Evolutionary conservation across 2,113 vertebrate species (phyloP).

Genomic region (Puntigrus tetrazona): DNA sequence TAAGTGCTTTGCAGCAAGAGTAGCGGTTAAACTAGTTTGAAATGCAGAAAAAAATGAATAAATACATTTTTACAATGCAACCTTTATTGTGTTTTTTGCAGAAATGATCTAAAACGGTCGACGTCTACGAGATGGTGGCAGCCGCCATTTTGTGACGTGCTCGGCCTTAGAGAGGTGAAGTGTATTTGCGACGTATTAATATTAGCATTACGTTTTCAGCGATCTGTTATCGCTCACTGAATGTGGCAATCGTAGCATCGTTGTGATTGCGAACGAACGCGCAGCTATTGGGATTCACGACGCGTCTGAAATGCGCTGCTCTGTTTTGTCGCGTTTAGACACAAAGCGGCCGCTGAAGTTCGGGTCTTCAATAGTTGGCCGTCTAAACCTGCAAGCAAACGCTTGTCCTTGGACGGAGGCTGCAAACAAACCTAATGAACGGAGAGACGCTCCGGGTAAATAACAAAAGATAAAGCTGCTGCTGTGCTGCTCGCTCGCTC

Average conservation of each 20-base stretch:
- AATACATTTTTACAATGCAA: constrained; percentile 7
- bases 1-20: not conserved
- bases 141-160: constrained; percentile 69
- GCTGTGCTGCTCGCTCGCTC: not conserved
- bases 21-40: not conserved
- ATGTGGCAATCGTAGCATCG: not conserved
- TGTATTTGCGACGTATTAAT: not conserved
- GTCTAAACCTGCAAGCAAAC: constrained; percentile 56
- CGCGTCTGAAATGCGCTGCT: not conserved
- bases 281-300: not conserved
- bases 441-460: not conserved
- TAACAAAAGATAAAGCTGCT: not conserved
- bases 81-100: not conserved
- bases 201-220: not conserved
- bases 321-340: not conserved
- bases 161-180: not conserved
- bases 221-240: not conserved
- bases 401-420: constrained; percentile 22
- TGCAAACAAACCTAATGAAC: not conserved
- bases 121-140: constrained; percentile 55
- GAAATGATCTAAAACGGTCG: not conserved
- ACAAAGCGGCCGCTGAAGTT: constrained; percentile 6
- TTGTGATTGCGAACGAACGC: not conserved
- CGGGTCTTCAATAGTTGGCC: constrained; percentile 56
- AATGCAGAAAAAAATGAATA: not conserved